phyloP scores from a whole-genome alignment of 2,888 invertebrate species.

The Mythimna loreyi region DNA sequence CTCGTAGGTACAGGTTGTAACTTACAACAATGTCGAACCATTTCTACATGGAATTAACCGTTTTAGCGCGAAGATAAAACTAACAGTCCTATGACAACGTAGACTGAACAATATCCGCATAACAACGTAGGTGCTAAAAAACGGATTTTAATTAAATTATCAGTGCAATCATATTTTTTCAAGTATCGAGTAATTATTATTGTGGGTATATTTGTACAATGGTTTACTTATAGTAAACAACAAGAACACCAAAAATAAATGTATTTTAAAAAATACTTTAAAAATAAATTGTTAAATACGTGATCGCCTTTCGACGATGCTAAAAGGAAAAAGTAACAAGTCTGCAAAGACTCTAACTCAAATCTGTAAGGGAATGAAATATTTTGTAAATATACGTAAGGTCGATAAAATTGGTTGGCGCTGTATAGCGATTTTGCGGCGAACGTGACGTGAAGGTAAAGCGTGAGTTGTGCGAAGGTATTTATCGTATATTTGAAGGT shows the following conservation, averaged over 20 bases:
- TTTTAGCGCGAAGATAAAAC: no score
- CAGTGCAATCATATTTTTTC: no score
- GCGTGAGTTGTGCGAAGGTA: constrained; percentile 39
- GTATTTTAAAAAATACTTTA: not conserved
- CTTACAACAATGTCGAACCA: no score
- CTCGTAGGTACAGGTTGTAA: no score
- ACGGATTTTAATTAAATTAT: no score
- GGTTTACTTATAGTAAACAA: no score
- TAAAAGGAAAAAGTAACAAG: constrained; percentile 16
- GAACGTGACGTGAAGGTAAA: constrained; percentile 61
- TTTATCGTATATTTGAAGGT: constrained; percentile 53
- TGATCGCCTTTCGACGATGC: not conserved
- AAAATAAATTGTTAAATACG: not conserved
- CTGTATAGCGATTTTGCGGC: constrained; percentile 55
- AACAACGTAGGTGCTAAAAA: no score
- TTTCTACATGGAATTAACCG: no score
- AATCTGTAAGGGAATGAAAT: constrained; percentile 68
- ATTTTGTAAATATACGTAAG: constrained; percentile 68
- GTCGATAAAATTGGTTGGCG: constrained; percentile 59
- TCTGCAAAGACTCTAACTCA: constrained; percentile 64
- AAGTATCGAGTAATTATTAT: no score
- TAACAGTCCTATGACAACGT: no score
- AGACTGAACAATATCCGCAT: no score
- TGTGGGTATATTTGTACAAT: no score
- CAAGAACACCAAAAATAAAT: not conserved